phyloP scores from a whole-genome alignment of 2,113 vertebrate genomes.

The Phalacrocorax brasilianus region DNA sequence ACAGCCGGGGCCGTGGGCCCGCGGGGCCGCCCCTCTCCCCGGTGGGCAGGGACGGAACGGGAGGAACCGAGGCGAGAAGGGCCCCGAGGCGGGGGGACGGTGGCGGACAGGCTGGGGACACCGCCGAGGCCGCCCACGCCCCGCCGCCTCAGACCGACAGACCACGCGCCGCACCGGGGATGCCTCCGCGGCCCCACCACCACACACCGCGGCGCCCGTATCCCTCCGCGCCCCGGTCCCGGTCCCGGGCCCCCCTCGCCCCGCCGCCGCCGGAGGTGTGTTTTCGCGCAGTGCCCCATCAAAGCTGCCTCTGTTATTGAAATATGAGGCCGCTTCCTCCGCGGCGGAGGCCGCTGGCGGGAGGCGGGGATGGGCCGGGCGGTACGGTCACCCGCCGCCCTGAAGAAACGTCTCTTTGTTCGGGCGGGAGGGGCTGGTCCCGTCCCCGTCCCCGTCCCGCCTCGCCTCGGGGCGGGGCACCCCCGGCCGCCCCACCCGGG shows the following conservation, averaged over 20 bases:
- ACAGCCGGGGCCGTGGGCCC: neutral
- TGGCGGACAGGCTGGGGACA: no score
- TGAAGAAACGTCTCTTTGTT: slow-evolving; percentile 71
- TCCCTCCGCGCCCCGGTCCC: neutral
- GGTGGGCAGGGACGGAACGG: no score
- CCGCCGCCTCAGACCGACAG: no score
- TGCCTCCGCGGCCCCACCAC: no score
- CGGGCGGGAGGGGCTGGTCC: neutral
- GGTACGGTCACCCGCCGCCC: slow-evolving; percentile 17
- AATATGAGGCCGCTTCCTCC: slow-evolving; percentile 74
- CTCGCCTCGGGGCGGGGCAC: neutral
- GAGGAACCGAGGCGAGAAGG: no score
- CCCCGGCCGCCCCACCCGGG: rapidly evolving
- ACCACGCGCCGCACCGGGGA: no score
- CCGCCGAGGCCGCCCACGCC: no score
- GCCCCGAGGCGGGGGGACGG: no score
- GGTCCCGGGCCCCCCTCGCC: neutral
- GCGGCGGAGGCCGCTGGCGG: slow-evolving; percentile 56
- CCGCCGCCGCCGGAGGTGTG: neutral
- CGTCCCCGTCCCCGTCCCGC: no score
- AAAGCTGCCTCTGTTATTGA: slow-evolving; percentile 77
- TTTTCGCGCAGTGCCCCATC: slow-evolving; percentile 47
- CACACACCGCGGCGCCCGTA: no score
- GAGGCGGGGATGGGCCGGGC: slow-evolving; percentile 45
- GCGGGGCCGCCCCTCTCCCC: no score